phyloP scores from a whole-genome alignment of 92 coral and sea anemone species.

The Muricea muricata region DNA sequence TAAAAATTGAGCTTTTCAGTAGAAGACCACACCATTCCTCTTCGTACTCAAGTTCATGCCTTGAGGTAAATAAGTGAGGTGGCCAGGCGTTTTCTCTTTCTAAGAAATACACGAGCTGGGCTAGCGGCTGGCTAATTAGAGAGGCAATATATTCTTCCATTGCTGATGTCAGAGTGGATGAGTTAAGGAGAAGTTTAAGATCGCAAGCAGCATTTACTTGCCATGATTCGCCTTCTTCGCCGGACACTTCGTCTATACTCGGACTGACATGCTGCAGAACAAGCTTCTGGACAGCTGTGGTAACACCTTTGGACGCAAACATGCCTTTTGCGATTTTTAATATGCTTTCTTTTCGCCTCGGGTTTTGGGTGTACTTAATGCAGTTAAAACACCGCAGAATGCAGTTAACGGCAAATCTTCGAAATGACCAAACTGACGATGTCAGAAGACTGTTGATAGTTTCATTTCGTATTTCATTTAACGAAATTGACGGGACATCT shows the following conservation, averaged over 20 bases:
- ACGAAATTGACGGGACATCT: constrained; percentile 25
- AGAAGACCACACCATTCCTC: constrained; percentile 58
- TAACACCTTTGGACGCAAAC: constrained; percentile 5
- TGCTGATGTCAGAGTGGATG: constrained; percentile 58
- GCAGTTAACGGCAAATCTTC: constrained; percentile 35
- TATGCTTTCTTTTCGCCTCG: constrained; percentile 10
- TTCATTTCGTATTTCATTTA: constrained; percentile 19
- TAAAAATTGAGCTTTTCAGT: constrained; percentile 57
- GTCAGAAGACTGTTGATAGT: constrained; percentile 27
- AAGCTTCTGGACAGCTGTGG: constrained; percentile 24
- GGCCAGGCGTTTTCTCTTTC: constrained; percentile 92
- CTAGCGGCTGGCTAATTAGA: constrained; percentile 51
- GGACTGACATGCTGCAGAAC: constrained; percentile 33
- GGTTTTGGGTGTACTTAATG: constrained; percentile 37
- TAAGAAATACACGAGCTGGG: constrained; percentile 77
- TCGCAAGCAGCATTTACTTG: constrained; percentile 65
- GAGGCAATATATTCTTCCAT: constrained; percentile 37
- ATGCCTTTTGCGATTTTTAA: constrained; percentile 11
- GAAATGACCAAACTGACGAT: constrained; percentile 34
- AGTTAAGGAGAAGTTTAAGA: constrained; percentile 48
- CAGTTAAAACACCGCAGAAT: constrained; percentile 50
- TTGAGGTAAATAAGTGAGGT: constrained; percentile 15
- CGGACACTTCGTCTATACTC: constrained; percentile 5
- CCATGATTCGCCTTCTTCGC: constrained; percentile 46
- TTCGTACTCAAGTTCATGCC: no score